These are phyloP conservation scores for Ostrea edulis DNA, from an alignment of 1,140 invertebrate species.

Conservation along the genomic window DNA sequence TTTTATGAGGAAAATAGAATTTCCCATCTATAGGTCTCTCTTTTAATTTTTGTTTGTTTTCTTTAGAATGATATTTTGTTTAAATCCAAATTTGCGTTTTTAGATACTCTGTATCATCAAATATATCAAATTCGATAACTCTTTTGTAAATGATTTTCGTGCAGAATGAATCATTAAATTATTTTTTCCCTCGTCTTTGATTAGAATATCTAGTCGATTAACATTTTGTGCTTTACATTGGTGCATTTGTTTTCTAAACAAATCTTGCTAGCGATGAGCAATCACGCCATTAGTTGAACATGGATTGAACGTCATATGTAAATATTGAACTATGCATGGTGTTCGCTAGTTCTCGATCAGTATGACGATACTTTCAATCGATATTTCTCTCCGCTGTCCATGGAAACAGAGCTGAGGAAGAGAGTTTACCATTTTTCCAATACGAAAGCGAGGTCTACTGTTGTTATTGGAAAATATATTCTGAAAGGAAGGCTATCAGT, in stretches of 20 bases:
- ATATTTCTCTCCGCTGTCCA: constrained; percentile 38
- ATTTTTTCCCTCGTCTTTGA: background rate
- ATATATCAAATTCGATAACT: background rate
- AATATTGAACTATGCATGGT: background rate
- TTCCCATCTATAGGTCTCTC: too few species aligned
- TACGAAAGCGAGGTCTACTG: constrained; percentile 29
- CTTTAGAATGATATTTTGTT: too few species aligned
- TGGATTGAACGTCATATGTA: background rate
- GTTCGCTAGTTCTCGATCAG: constrained; percentile 25
- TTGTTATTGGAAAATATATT: constrained; percentile 43
- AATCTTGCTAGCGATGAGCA: background rate
- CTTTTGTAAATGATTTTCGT: background rate
- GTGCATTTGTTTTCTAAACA: background rate
- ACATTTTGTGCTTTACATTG: background rate
- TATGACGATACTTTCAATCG: constrained; percentile 35
- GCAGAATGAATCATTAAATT: background rate
- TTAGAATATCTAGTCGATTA: background rate
- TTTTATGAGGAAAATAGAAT: too few species aligned
- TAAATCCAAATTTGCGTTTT: too few species aligned
- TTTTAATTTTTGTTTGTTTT: too few species aligned
- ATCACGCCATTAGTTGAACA: background rate
- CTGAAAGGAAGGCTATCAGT: constrained; percentile 34
- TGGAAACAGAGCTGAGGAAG: constrained; percentile 23
- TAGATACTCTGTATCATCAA: too few species aligned
- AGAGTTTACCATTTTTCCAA: constrained; percentile 31